phyloP scores from a whole-genome alignment of 2,113 vertebrate genomes.

The Cromileptes altivelis region DNA sequence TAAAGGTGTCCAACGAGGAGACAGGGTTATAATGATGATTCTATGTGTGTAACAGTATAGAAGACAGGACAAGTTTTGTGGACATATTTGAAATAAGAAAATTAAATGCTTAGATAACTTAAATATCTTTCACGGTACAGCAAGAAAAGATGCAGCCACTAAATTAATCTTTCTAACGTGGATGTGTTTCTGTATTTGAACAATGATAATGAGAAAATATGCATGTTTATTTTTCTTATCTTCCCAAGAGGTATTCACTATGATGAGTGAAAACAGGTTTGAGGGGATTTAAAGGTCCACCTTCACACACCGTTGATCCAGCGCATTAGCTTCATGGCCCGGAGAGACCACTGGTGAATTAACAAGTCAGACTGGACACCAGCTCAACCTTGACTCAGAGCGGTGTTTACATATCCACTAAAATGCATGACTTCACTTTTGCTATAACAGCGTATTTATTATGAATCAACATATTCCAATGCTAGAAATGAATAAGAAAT shows the following conservation, averaged over 20 bases:
- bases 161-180: neutral
- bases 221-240: constrained; percentile 18
- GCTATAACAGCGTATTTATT: neutral
- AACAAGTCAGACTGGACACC: constrained; percentile 17
- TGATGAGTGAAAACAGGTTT: constrained; percentile 35
- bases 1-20: neutral
- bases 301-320: constrained; percentile 41
- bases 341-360: constrained; percentile 18
- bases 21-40: neutral
- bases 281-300: constrained; percentile 44
- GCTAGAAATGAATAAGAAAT: neutral
- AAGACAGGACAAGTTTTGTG: neutral
- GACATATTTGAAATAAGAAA: neutral
- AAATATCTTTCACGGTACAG: neutral
- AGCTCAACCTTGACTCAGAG: constrained; percentile 6
- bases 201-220: constrained; percentile 6
- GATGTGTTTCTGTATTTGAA: constrained; percentile 13
- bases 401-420: neutral
- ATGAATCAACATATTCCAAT: neutral
- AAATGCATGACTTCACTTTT: neutral
- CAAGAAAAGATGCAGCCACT: too few relatives aligned
- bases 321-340: constrained; percentile 32
- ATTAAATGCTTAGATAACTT: neutral
- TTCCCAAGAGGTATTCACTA: constrained; percentile 2
- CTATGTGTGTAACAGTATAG: neutral